Percentiles rank a stretch among this genome's conserved stretches.
These are phyloP conservation scores for Malurus leucopterus DNA, from an alignment of 2,797 vertebrate species.

Conservation along the genomic window DNA sequence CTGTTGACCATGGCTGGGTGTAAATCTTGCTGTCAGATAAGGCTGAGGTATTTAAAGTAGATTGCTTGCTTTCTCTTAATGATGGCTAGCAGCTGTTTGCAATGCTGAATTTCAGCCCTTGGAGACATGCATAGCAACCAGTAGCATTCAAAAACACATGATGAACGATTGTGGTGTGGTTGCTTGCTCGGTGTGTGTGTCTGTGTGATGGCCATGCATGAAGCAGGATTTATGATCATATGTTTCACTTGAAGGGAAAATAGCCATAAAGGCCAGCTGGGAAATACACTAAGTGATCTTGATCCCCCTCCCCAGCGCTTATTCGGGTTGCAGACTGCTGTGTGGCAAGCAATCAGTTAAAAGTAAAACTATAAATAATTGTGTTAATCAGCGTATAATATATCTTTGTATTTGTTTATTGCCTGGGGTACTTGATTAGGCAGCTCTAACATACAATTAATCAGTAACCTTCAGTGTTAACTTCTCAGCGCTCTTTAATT, in stretches of 20 bases:
- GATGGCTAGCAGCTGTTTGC: constrained; percentile 33
- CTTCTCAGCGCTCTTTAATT: constrained; percentile 67
- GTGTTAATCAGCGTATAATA: constrained; percentile 60
- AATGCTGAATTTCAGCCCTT: background rate
- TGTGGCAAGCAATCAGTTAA: constrained; percentile 39
- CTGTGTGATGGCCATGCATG: background rate
- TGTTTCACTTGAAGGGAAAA: background rate
- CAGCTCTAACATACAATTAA: constrained; percentile 70
- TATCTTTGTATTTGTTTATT: constrained; percentile 70
- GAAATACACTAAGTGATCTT: background rate
- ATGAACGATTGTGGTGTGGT: background rate
- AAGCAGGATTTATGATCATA: background rate
- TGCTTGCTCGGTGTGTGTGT: background rate
- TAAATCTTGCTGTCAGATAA: background rate
- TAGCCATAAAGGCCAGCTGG: background rate
- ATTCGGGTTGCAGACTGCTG: background rate
- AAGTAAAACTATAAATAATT: constrained; percentile 48
- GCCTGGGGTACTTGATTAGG: constrained; percentile 70
- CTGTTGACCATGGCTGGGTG: background rate
- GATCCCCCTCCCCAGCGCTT: background rate
- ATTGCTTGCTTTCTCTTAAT: constrained; percentile 2
- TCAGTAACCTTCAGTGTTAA: constrained; percentile 70
- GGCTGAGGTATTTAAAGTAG: background rate
- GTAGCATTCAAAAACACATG: background rate
- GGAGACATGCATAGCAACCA: constrained; percentile 16